Conservation (phyloP, 2,888 invertebrate genomes). For the Tachina lurida region DNA sequence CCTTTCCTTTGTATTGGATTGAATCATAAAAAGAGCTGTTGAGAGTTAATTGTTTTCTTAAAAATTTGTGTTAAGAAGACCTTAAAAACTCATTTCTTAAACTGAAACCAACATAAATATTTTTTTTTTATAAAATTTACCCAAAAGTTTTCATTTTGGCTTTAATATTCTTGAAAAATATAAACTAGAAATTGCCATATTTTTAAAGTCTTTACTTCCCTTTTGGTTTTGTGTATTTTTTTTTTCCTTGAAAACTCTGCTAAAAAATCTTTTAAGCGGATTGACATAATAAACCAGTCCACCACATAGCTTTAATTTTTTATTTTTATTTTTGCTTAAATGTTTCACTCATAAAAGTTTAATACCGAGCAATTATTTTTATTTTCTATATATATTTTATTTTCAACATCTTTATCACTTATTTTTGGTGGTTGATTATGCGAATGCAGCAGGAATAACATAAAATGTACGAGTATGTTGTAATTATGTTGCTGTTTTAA, state of each 20-base stretch:
- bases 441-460: not conserved
- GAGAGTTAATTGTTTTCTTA: too few species aligned
- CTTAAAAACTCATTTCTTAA: too few species aligned
- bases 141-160: too few species aligned
- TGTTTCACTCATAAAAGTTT: slow-evolving; percentile 37
- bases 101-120: too few species aligned
- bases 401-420: not conserved
- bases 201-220: not conserved
- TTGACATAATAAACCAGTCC: slow-evolving; percentile 10
- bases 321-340: slow-evolving; percentile 20
- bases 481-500: slow-evolving; percentile 23
- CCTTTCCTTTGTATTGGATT: too few species aligned
- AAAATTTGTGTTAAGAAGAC: too few species aligned
- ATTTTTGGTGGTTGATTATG: slow-evolving; percentile 21
- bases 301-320: not conserved
- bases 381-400: slow-evolving; percentile 10
- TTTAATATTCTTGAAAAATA: too few species aligned
- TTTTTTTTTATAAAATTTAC: too few species aligned
- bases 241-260: not conserved
- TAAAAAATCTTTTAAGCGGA: not conserved
- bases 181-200: too few species aligned
- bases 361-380: slow-evolving; percentile 33
- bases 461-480: slow-evolving; percentile 16
- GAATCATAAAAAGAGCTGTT: too few species aligned
- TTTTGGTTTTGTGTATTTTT: not conserved